Evolutionary conservation across 2,113 vertebrate species (phyloP), one percentile per base, ranked within the genome.

Genomic region (Triplophysa tibetana): DNA sequence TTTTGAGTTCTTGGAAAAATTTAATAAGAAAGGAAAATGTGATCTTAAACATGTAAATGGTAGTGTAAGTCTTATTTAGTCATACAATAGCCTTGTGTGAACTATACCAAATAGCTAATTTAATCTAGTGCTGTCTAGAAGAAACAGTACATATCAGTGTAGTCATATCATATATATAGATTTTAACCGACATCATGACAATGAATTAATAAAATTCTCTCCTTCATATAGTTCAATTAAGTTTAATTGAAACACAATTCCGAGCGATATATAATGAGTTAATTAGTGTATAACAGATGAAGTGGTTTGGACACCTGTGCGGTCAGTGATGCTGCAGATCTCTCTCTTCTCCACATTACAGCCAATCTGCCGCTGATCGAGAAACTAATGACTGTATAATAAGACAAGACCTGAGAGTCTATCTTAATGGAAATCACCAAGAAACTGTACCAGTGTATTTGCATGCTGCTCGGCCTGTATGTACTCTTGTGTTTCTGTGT

Each of bases 341-440:
- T 54, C 68, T 83, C 84, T 61, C 75, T 77, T 60, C 64, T 79
- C 70, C 50, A 68, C 60, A 85, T 85, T 82, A 85, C 77, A 85
- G 77, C 61, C 78, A 81, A 81, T 80, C 84, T 82, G 70, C 62
- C 63, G 24, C 54, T 70, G 62, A 78, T 79, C 54, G 78, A 85
- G 78, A 74, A 54, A 74, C 68, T 85, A 85, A 85, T 85, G 78
- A 79, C 81, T 77, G 67, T 58, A 77, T 85, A 83, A 85, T 81
- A 81, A 81, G 84, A 85, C 81, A 82, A 81, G 81, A 75, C 56
- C 81, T 68, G 16, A 70, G 68, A 79, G 81, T 82, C 84, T 78
- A 75, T 83, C 81, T 85, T 83, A 82, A 82, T 85, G 84, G 82
- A 85, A 83, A 85, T 83, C 84, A 81, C 74, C 61, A 70, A 70